Evolutionary conservation across 2,888 invertebrate genomes (phyloP), one percentile per base, ranked within the genome.

Genomic region (Neoaliturus tenellus): DNA sequence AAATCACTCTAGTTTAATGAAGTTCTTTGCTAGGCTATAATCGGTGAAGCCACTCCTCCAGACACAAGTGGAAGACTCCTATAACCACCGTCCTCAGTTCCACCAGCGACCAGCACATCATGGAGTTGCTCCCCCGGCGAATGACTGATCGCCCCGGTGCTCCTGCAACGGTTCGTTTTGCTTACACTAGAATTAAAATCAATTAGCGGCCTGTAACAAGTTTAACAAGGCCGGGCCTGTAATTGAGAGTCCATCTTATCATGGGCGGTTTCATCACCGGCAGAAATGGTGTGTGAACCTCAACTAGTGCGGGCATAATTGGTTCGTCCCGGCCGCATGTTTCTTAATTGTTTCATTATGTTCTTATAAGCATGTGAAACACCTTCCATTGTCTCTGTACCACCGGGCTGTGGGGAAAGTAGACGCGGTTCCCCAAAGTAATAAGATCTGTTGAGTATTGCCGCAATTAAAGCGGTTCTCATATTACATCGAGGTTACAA

Each of bases 311-410:
- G 17, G 75, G 28, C 48, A 75, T 75, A 75, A 75, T 75, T 75
- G 75, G 75, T 20, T 8, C 41, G 25, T 41, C 28, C 41, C n/a
- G 69, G 5, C 39, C 69, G 28, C 75, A n/a, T 75, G 75, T 75
- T 75, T 48, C 75, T 48, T 75, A 44, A 75, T 75, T 44, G 75
- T 75, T 44, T 75, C 75, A 75, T 75, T 75, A 75, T 75, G 75
- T 75, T 75, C 75, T 75, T 75, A 44, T 75, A 75, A 75, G 75
- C 75, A 48, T 75, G 75, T 25, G 75, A 75, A 75, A 75, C n/a
- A 39, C 31, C 23, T 39, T 1, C 71, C 25, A 39, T 71, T 71
- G 71, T 71, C 25, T 14, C 25, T n/a, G 31, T 28, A 17, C 20
- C 14, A 12, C 62, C 5, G 51, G 20, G 3, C 20, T 3, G 4